These are phyloP conservation scores for Apamea monoglypha DNA, from an alignment of 2,888 invertebrate species.

Conservation along the genomic window DNA sequence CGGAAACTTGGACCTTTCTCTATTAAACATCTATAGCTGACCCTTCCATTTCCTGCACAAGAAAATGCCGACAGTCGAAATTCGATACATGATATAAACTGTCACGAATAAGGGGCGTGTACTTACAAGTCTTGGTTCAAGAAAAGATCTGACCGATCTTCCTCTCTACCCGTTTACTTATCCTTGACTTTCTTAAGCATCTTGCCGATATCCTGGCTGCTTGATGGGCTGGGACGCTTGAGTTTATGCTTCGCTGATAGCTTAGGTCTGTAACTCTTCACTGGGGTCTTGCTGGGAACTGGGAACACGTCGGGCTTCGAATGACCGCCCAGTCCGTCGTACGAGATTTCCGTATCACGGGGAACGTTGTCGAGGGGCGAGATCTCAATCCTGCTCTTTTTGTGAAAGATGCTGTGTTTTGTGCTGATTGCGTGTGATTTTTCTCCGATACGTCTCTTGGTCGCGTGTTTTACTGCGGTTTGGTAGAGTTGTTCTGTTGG, in stretches of 20 bases:
- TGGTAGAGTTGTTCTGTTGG: slow-evolving; percentile 78
- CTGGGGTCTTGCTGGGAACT: slow-evolving; percentile 67
- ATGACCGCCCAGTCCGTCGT: slow-evolving; percentile 90
- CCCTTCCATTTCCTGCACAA: slow-evolving; percentile 41
- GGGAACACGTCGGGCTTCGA: slow-evolving; percentile 89
- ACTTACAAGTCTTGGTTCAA: slow-evolving; percentile 48
- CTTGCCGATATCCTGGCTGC: slow-evolving; percentile 76
- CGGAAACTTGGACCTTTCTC: slow-evolving; percentile 16
- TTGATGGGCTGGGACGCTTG: slow-evolving; percentile 73
- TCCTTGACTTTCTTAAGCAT: slow-evolving; percentile 72
- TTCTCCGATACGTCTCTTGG: slow-evolving; percentile 65
- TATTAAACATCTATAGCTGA: background rate
- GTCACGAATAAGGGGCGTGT: slow-evolving; percentile 44
- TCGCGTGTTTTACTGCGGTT: slow-evolving; percentile 72
- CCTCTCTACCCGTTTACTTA: slow-evolving; percentile 25
- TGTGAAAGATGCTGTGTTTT: slow-evolving; percentile 78
- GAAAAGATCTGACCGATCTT: background rate
- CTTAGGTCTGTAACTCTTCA: slow-evolving; percentile 75
- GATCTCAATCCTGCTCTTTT: slow-evolving; percentile 73
- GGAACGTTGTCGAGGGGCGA: slow-evolving; percentile 63
- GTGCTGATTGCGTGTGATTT: slow-evolving; percentile 48
- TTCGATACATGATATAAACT: slow-evolving; percentile 38
- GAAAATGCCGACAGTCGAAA: slow-evolving; percentile 29
- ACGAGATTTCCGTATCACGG: slow-evolving; percentile 75
- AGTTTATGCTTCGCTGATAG: slow-evolving; percentile 79